Conservation (phyloP, 2,888 invertebrate species). For the Cordilura impudica region DNA sequence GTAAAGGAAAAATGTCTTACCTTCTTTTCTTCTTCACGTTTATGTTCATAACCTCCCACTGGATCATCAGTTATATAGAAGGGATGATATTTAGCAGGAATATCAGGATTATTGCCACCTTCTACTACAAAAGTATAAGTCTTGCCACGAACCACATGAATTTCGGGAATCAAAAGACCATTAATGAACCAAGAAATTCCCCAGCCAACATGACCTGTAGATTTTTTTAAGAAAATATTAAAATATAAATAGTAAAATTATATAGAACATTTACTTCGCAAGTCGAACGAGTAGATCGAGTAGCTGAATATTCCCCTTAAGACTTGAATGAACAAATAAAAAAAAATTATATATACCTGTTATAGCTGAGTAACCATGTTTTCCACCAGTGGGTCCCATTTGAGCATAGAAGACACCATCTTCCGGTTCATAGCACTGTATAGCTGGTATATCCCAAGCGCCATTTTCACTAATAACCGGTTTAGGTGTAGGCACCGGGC, state of each 20-base stretch:
- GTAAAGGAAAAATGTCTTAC: no score
- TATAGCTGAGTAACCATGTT: conserved; percentile 92
- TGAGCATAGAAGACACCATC: conserved; percentile 95
- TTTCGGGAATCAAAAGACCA: conserved; percentile 93
- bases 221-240: no score
- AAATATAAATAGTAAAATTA: no score
- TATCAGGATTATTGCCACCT: conserved; percentile 88
- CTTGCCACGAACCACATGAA: conserved; percentile 91
- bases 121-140: conserved; percentile 93
- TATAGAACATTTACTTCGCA: no score
- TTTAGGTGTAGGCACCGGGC: conserved; percentile 81
- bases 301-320: background rate
- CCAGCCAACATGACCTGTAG: conserved; percentile 94
- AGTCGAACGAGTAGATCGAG: no score
- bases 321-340: no score
- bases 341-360: no score
- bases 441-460: conserved; percentile 93
- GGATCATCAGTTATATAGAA: conserved; percentile 96
- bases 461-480: conserved; percentile 80
- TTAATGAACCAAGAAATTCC: conserved; percentile 97
- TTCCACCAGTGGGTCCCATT: conserved; percentile 95
- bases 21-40: conserved; percentile 88
- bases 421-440: conserved; percentile 92
- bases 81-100: conserved; percentile 92
- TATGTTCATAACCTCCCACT: conserved; percentile 92